Conservation (phyloP, 2,888 invertebrate genomes). For the Cyclophora albipunctata region DNA sequence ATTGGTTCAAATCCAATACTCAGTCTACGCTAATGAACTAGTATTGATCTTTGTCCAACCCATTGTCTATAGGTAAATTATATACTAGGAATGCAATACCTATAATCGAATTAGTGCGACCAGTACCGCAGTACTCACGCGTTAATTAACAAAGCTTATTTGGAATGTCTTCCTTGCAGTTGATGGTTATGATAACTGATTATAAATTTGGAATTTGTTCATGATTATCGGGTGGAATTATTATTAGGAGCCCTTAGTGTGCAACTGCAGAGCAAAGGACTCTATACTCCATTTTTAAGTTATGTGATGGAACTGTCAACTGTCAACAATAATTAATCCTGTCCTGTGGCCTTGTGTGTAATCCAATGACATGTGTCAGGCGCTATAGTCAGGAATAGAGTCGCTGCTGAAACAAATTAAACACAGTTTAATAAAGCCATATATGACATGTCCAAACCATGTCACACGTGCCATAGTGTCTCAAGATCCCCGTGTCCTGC, state of each 20-base stretch:
- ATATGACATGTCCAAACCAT: too few species aligned
- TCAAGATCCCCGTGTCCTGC: too few species aligned
- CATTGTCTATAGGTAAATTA: slow-evolving; percentile 24
- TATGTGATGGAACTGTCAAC: too few species aligned
- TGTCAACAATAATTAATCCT: too few species aligned
- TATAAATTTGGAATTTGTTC: not conserved
- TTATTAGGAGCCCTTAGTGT: not conserved
- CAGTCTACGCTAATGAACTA: slow-evolving; percentile 19
- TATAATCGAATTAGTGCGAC: slow-evolving; percentile 37
- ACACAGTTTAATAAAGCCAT: too few species aligned
- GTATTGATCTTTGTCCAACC: slow-evolving; percentile 32
- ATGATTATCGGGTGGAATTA: not conserved
- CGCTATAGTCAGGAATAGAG: too few species aligned
- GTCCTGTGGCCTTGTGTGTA: too few species aligned
- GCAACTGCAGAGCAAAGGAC: too few species aligned
- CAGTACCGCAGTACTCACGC: slow-evolving; percentile 23
- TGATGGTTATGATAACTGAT: slow-evolving; percentile 1
- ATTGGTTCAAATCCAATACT: slow-evolving; percentile 9
- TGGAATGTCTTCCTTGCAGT: slow-evolving; percentile 16
- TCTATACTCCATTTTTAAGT: too few species aligned
- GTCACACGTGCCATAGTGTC: too few species aligned
- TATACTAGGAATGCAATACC: slow-evolving; percentile 23
- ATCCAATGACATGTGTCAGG: too few species aligned
- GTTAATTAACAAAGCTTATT: slow-evolving; percentile 31
- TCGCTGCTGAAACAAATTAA: too few species aligned